Evolutionary conservation across 2,797 vertebrate genomes (phyloP), one percentile per base, ranked within the genome.

Genomic region (Lithobates sylvaticus): DNA sequence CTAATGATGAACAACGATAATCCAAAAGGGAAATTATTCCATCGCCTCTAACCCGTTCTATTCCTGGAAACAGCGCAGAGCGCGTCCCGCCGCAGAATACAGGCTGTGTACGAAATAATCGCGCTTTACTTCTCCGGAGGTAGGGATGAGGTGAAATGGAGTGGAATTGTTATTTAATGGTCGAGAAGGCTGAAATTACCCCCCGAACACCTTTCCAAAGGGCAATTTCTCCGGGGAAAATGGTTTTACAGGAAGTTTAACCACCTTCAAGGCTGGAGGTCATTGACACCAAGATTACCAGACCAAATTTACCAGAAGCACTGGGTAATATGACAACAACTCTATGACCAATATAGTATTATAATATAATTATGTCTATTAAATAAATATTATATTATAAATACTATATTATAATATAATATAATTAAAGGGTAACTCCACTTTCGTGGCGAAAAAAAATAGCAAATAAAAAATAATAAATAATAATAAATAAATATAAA

Each of bases 111-210:
- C 29, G 29, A 79, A 68, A 16, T 79, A 44, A 79, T 47, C 47
- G 64, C 26, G 64, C 42, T 79, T 79, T 79, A 10, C 29, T 27
- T 69, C 61, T 68, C 34, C 67, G 13, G 27, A 44, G 67, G 58
- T 34, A 29, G 50, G 21, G 71, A 58, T 42, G 54, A 42, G 70
- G 21, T 44, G 32, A 65, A 74, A 74, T 65, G 80, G 54, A 39
- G 42, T 64, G 32, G 50, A 82, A 82, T 36, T 44, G 26, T 58
- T 42, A 71, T 61, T 64, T 82, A 82, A 82, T 82, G 70, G 54
- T 39, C 34, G 54, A 74, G 16, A 64, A 74, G 50, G 16, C 72
- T 21, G 54, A 68, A 29, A 65, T 42, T 32, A 18, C 36, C 69
- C 50, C 70, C 29, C 1, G 2, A 73, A 65, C 54, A 39, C 34